A percentile compares a stretch with the other conserved stretches of the same genome.
phyloP scores from a whole-genome alignment of 2,113 vertebrate genomes.

The Callionymus lyra region DNA sequence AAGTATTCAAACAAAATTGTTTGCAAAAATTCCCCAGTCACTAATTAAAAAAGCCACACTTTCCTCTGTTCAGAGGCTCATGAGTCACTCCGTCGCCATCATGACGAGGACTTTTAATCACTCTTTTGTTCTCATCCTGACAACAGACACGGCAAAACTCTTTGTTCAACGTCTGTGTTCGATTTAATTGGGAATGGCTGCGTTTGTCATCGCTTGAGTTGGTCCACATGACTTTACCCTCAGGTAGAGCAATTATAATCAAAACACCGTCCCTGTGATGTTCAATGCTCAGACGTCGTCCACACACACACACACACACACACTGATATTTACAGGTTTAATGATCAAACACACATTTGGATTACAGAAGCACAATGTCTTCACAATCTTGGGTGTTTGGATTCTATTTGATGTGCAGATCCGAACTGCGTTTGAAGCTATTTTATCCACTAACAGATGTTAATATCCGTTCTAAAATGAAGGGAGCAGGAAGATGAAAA shows the following conservation, averaged over 20 bases:
- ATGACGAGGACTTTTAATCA: conserved; percentile 43
- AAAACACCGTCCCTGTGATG: conserved; percentile 15
- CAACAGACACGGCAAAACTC: conserved; percentile 32
- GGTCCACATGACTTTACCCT: conserved; percentile 29
- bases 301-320: conserved; percentile 5
- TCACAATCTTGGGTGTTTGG: conserved; percentile 7
- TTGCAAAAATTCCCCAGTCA: conserved; percentile 22
- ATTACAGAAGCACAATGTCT: conserved; percentile 5
- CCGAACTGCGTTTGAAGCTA: conserved; percentile 1
- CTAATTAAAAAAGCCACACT: conserved; percentile 41
- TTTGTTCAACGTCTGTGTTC: conserved; percentile 38
- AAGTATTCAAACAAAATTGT: conserved; percentile 23
- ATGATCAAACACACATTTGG: conserved; percentile 25
- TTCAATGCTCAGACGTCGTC: conserved; percentile 19
- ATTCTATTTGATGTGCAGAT: conserved; percentile 10
- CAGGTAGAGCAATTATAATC: conserved; percentile 56
- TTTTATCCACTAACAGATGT: conserved; percentile 17
- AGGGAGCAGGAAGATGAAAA: conserved; percentile 1
- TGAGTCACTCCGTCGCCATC: conserved; percentile 26
- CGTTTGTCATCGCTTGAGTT: conserved; percentile 30
- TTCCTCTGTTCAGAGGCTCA: conserved; percentile 31
- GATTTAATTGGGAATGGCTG: conserved; percentile 52
- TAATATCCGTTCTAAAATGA: conserved; percentile 3
- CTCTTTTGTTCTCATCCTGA: conserved; percentile 34
- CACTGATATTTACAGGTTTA: conserved; percentile 26